phyloP scores from a whole-genome alignment of 2,888 invertebrate genomes.

The Drosophila multiciliata region DNA sequence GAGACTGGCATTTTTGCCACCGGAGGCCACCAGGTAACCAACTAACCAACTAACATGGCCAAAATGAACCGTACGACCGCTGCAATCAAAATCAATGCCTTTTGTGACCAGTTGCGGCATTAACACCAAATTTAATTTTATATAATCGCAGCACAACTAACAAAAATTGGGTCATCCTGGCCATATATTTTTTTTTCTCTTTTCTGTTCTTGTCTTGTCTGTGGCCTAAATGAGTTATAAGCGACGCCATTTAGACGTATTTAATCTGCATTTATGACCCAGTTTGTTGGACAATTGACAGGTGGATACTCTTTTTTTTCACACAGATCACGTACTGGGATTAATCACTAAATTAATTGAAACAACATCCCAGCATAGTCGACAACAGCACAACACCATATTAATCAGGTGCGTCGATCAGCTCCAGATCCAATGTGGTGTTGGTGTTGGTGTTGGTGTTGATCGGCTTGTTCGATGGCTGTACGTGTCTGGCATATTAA shows the following conservation, averaged over 20 bases:
- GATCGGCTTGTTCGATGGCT: constrained; percentile 74
- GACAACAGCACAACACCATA: constrained; percentile 71
- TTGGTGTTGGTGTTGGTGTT: constrained; percentile 56
- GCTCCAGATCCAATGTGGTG: constrained; percentile 22
- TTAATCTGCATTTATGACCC: constrained; percentile 72
- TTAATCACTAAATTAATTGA: constrained; percentile 81
- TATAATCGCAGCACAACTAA: constrained; percentile 47
- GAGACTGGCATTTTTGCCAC: constrained; percentile 22
- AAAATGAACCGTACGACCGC: constrained; percentile 35
- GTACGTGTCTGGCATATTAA: constrained; percentile 77
- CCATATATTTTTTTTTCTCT: constrained; percentile 21
- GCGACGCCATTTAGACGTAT: constrained; percentile 34
- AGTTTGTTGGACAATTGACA: constrained; percentile 43
- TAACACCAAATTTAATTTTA: constrained; percentile 73
- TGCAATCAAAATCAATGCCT: constrained; percentile 71
- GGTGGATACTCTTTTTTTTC: constrained; percentile 23
- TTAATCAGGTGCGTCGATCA: constrained; percentile 63
- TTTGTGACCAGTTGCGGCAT: constrained; percentile 61
- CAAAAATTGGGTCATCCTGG: constrained; percentile 66
- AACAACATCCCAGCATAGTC: constrained; percentile 76
- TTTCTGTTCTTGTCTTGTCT: constrained; percentile 12
- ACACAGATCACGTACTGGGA: constrained; percentile 69
- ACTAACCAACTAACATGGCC: constrained; percentile 18
- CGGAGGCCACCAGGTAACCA: constrained; percentile 30
- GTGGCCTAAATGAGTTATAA: constrained; percentile 56